These are phyloP conservation scores for Sarcophaga subvicina DNA, from an alignment of 2,888 invertebrate genomes.

Conservation along the genomic window DNA sequence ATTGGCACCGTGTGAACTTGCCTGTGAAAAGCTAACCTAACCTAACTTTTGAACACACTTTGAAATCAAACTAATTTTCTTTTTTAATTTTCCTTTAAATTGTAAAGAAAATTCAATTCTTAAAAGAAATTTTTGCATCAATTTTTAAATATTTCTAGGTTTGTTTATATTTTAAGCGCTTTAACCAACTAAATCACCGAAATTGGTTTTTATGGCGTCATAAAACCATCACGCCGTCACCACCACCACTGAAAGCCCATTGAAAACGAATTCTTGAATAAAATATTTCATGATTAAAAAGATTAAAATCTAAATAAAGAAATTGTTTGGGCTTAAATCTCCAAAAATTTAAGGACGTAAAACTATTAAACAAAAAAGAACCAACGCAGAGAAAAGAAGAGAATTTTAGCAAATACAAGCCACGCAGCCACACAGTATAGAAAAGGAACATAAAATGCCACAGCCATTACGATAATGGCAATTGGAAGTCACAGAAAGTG, in stretches of 20 bases:
- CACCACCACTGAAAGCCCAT: no score
- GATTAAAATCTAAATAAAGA: not conserved
- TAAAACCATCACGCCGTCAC: not conserved
- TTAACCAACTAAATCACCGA: not conserved
- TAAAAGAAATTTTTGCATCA: not conserved
- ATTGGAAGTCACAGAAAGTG: no score
- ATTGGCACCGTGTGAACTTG: no score
- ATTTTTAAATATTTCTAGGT: not conserved
- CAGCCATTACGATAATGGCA: no score
- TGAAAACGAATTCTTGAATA: not conserved
- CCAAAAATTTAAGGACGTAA: not conserved
- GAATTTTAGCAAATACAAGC: not conserved
- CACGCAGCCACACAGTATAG: no score
- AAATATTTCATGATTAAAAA: constrained; percentile 1
- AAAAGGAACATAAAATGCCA: no score
- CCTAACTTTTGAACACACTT: no score
- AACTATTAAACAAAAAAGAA: not conserved
- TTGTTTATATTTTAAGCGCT: not conserved
- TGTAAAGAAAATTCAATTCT: not conserved
- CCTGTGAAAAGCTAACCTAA: no score
- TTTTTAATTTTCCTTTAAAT: not conserved
- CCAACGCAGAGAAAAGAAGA: not conserved
- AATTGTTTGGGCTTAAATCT: not conserved
- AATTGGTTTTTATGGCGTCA: not conserved
- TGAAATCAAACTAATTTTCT: no score